These are phyloP conservation scores for Leptura quadrifasciata DNA, from an alignment of 2,888 invertebrate genomes.

Conservation along the genomic window DNA sequence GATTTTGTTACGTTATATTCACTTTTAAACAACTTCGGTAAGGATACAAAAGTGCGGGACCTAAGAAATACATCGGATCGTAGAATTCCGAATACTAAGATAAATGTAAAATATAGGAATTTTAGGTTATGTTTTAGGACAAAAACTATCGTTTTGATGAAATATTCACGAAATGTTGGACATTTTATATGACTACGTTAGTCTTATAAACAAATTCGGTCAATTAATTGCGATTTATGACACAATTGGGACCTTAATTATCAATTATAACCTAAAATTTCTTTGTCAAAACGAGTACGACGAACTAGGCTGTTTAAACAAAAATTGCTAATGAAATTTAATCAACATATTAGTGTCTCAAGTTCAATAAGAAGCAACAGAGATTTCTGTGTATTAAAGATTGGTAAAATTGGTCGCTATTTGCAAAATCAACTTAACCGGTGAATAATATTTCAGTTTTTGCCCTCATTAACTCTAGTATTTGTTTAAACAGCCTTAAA, in stretches of 20 bases:
- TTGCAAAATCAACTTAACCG: too few species aligned
- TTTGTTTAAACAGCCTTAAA: not conserved
- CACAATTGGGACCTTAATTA: constrained; percentile 32
- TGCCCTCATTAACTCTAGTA: not conserved
- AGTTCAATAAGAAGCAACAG: too few species aligned
- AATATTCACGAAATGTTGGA: not conserved
- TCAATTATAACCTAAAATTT: constrained; percentile 33
- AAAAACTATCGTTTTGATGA: not conserved
- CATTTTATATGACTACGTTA: constrained; percentile 28
- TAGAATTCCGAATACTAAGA: not conserved
- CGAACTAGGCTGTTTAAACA: not conserved
- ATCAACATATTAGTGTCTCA: too few species aligned
- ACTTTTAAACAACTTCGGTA: not conserved
- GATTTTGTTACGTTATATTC: not conserved
- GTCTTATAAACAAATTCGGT: constrained; percentile 27
- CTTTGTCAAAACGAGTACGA: not conserved
- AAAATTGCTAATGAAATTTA: not conserved
- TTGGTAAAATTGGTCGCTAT: too few species aligned
- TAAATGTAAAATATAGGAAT: constrained; percentile 8
- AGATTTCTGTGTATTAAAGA: too few species aligned
- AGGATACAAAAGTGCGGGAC: not conserved
- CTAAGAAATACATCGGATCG: not conserved
- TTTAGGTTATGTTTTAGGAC: constrained; percentile 25
- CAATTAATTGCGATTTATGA: constrained; percentile 28
- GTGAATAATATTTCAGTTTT: too few species aligned